phyloP scores from a whole-genome alignment of 2,888 invertebrate species.

The Drosophila mimica region DNA sequence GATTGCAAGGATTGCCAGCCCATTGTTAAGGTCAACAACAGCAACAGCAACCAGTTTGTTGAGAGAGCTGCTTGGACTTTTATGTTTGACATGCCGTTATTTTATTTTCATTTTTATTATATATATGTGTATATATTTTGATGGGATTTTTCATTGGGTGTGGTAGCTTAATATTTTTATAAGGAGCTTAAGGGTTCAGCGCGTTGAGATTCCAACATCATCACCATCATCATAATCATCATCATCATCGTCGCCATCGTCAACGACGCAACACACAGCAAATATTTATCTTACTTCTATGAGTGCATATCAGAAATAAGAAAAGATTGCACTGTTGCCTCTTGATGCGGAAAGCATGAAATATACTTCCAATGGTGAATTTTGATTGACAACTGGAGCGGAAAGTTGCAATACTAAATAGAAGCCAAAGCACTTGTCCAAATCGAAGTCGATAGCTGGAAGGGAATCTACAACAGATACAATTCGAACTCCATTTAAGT shows the following conservation, averaged over 20 bases:
- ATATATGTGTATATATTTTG: slow-evolving; percentile 32
- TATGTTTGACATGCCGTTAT: slow-evolving; percentile 50
- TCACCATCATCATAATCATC: background rate
- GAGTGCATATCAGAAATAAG: slow-evolving; percentile 40
- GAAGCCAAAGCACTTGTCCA: background rate
- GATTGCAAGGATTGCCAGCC: slow-evolving; percentile 34
- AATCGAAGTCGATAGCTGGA: slow-evolving; percentile 3
- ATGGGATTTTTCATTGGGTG: slow-evolving; percentile 56
- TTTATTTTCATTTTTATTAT: slow-evolving; percentile 42
- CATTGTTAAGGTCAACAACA: slow-evolving; percentile 68
- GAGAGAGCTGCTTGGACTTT: slow-evolving; percentile 34
- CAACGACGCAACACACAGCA: slow-evolving; percentile 41
- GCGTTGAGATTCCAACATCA: background rate
- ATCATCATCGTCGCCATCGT: slow-evolving; percentile 11
- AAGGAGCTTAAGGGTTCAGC: slow-evolving; percentile 45
- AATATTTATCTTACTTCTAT: slow-evolving; percentile 62
- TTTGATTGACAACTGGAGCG: slow-evolving; percentile 12
- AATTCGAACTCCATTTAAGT: background rate
- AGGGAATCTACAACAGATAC: background rate
- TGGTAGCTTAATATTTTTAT: slow-evolving; percentile 58
- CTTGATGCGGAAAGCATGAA: slow-evolving; percentile 17
- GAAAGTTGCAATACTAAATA: slow-evolving; percentile 8
- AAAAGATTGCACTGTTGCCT: slow-evolving; percentile 21
- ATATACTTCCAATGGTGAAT: slow-evolving; percentile 21
- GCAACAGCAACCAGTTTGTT: slow-evolving; percentile 36